Evolutionary conservation across 2,113 vertebrate species (phyloP).

Genomic region (Aplodontia rufa): DNA sequence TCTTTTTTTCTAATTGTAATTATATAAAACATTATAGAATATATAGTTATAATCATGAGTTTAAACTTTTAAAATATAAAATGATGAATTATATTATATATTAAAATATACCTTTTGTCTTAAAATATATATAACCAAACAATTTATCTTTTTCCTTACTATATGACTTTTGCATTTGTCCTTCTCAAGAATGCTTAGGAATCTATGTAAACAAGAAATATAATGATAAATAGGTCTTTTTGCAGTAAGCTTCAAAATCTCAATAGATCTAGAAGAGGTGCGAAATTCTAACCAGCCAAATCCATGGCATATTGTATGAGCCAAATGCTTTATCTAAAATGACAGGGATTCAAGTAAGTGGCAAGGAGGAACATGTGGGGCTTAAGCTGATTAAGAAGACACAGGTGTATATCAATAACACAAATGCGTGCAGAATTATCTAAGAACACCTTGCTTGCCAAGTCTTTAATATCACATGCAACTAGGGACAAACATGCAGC

Average conservation of each 20-base stretch:
- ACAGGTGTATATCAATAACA: neutral
- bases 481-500: neutral
- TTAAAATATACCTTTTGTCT: conserved; percentile 18
- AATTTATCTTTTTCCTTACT: neutral
- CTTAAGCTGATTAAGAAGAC: neutral
- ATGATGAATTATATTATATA: neutral
- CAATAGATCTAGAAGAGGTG: conserved; percentile 29
- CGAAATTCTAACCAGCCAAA: conserved; percentile 42
- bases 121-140: conserved; percentile 37
- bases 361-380: neutral
- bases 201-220: conserved; percentile 10
- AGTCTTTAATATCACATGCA: neutral
- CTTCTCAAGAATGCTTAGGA: conserved; percentile 56
- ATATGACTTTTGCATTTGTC: conserved; percentile 24
- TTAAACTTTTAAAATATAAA: neutral
- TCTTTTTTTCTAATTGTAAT: neutral
- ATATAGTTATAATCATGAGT: neutral
- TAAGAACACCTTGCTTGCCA: neutral
- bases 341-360: conserved; percentile 46
- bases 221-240: conserved; percentile 12
- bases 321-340: conserved; percentile 23
- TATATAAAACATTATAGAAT: neutral
- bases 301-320: neutral
- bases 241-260: conserved; percentile 47
- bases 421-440: neutral